Evolutionary conservation across 2,797 vertebrate genomes (phyloP).

Genomic region (Tragelaphus eurycerus): DNA sequence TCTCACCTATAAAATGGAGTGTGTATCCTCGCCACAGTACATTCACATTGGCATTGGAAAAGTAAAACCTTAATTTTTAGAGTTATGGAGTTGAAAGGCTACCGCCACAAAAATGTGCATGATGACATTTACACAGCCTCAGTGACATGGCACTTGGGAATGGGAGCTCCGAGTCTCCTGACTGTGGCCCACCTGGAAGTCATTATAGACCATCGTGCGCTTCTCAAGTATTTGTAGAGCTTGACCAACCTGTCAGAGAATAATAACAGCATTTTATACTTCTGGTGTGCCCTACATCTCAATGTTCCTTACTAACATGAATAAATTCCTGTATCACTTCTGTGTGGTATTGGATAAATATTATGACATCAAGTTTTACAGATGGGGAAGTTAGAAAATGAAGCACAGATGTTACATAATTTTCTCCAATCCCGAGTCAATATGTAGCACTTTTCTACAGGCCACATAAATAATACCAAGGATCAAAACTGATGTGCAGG

Average conservation of each 20-base stretch:
- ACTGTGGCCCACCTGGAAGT: slow-evolving; percentile 65
- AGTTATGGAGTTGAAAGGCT: slow-evolving; percentile 56
- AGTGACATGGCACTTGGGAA: slow-evolving; percentile 29
- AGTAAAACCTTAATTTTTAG: slow-evolving; percentile 36
- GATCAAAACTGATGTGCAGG: slow-evolving; percentile 30
- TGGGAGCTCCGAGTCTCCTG: background rate
- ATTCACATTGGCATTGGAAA: slow-evolving; percentile 12
- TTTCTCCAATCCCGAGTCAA: slow-evolving; percentile 60
- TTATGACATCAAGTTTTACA: slow-evolving; percentile 74
- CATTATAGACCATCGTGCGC: slow-evolving; percentile 53
- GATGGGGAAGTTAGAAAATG: slow-evolving; percentile 67
- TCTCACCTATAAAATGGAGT: slow-evolving; percentile 1
- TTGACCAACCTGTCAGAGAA: slow-evolving; percentile 71
- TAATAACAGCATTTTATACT: slow-evolving; percentile 65
- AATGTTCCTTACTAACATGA: slow-evolving; percentile 52
- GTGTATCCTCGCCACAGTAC: background rate
- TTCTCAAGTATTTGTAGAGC: slow-evolving; percentile 78
- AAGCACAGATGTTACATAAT: slow-evolving; percentile 74
- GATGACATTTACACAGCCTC: slow-evolving; percentile 71
- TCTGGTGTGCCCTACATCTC: slow-evolving; percentile 58
- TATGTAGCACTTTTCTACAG: slow-evolving; percentile 54
- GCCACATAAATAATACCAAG: slow-evolving; percentile 42
- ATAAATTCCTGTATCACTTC: slow-evolving; percentile 68
- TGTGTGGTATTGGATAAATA: slow-evolving; percentile 69
- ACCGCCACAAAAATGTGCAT: slow-evolving; percentile 36